These are phyloP conservation scores for Carettochelys insculpta DNA, from an alignment of 2,113 vertebrate genomes.

Conservation along the genomic window DNA sequence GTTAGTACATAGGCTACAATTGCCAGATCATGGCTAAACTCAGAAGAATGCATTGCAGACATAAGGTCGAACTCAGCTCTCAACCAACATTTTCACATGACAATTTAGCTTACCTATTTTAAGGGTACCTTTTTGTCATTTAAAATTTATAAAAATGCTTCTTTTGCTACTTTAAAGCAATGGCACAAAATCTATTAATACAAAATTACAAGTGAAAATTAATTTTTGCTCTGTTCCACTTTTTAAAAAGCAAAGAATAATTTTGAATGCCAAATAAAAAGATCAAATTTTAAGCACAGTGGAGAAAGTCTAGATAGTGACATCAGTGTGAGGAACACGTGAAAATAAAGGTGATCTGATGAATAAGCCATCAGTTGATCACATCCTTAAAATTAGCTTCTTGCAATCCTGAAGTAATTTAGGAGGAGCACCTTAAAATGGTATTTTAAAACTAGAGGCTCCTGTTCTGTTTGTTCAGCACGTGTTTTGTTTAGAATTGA, in stretches of 20 bases:
- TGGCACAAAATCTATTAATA: neutral
- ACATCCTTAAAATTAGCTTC: neutral
- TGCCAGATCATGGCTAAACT: neutral
- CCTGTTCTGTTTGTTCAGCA: too few relatives aligned
- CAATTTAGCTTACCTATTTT: neutral
- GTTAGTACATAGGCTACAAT: neutral
- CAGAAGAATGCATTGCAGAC: neutral
- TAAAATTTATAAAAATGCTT: neutral
- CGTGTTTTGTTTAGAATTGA: too few relatives aligned
- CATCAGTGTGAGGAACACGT: neutral
- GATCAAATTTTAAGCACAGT: neutral
- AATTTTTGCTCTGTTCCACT: too few relatives aligned
- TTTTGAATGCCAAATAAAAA: neutral
- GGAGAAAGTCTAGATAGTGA: neutral
- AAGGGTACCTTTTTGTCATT: neutral
- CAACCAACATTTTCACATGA: neutral
- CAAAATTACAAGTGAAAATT: neutral
- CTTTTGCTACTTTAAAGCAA: neutral
- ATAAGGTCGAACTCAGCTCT: accelerated
- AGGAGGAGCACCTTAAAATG: neutral
- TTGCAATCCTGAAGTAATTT: neutral
- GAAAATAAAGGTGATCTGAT: neutral
- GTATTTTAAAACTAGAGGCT: neutral
- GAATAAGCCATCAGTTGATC: neutral
- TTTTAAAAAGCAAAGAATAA: neutral